Evolutionary conservation across 2,113 vertebrate genomes (phyloP), one percentile per base, ranked within the genome.

Genomic region (Myotis yumanensis): DNA sequence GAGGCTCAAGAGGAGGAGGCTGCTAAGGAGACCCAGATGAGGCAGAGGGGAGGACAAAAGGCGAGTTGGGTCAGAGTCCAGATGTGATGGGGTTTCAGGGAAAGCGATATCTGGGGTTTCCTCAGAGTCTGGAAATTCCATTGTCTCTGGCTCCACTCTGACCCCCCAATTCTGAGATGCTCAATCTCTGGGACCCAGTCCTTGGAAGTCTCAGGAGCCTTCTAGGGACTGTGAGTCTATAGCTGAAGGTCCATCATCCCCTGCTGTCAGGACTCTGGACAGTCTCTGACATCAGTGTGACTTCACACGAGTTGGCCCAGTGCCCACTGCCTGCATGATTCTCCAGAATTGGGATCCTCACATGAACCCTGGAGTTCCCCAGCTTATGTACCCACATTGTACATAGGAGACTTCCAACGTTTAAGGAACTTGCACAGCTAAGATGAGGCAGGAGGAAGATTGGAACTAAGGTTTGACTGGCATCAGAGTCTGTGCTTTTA

Each of bases 111-210:
- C 77, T 71, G 54, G 81, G 43, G 76, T 95, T 97, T 96, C 86
- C 84, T 94, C 51, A 85, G 79, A 96, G 72, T 51, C 76, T 88
- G 95, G 92, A 97, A 97, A 95, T 94, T 97, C 95, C 92, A 90
- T 68, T 79, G 35, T 84, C 40, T 46, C 28, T 83, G 76, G 30
- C 28, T 86, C 7, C 23, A 30, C 22, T 18, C 32, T 57, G 73
- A 89, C 2, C 54, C n/a, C 17, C n/a, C 75, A 11, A 52, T 77
- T 71, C 89, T 94, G 52, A 92, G 86, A 79, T 91, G 54, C 32
- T 94, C 52, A 77, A 16, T 79, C 46, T 40, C 52, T 37, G 81
- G 11, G 32, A 51, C 18, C 23, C 22, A 22, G 73, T 43, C 25
- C n/a, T 54, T 80, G n/a, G 32, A 51, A 77, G 66, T 79, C 25